A percentile compares a stretch with the other conserved stretches of the same genome.
Evolutionary conservation across 2,797 vertebrate genomes (phyloP).

Genomic region (Pteronotus mesoamericanus): DNA sequence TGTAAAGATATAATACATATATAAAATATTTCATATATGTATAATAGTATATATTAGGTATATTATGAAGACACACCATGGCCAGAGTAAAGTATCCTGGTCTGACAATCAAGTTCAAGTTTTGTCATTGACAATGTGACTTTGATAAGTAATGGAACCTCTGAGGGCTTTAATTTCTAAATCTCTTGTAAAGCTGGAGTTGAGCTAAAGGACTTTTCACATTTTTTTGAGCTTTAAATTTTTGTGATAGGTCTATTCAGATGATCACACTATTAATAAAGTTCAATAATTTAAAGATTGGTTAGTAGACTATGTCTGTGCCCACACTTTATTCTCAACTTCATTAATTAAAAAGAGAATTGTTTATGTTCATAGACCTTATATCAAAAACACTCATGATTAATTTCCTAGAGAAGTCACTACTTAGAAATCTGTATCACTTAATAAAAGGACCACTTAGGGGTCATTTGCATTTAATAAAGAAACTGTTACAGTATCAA

Average conservation of each 20-base stretch:
- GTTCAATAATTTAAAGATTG: neutral
- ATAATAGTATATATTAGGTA: too few species aligned
- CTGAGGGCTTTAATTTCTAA: neutral
- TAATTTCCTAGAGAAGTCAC: neutral
- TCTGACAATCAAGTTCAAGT: neutral
- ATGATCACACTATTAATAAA: neutral
- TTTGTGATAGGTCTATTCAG: neutral
- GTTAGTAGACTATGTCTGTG: neutral
- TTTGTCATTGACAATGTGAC: neutral
- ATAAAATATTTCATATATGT: too few species aligned
- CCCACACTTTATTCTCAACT: neutral
- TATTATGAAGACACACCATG: neutral
- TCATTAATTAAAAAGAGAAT: neutral
- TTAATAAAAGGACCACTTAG: neutral
- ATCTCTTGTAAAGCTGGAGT: neutral
- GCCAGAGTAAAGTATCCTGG: neutral
- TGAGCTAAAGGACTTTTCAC: neutral
- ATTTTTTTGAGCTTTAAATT: neutral
- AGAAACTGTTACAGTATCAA: neutral
- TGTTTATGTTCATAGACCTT: neutral
- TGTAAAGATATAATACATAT: too few species aligned
- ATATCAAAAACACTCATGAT: neutral
- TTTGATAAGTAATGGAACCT: neutral
- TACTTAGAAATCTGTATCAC: neutral
- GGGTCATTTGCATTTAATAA: neutral